A percentile compares a stretch with the other conserved stretches of the same genome.
Evolutionary conservation across 2,888 invertebrate species (phyloP).

Genomic region (Noctua janthina): DNA sequence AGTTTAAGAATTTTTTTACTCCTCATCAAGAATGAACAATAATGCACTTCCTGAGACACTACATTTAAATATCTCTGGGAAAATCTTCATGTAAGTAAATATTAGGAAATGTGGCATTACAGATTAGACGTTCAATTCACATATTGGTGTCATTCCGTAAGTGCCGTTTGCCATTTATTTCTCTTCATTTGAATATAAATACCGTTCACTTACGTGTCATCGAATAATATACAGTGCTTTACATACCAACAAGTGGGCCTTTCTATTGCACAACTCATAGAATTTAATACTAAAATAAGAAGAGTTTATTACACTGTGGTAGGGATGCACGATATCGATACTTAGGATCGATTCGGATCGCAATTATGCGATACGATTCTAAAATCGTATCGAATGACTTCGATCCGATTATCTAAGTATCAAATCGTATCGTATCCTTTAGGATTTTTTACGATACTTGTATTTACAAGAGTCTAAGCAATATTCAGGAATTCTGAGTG

Average conservation of each 20-base stretch:
- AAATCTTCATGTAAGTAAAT: neutral
- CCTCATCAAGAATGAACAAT: too few species aligned
- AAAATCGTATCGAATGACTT: neutral
- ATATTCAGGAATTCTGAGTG: neutral
- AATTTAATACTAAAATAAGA: conserved; percentile 23
- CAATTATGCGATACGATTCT: neutral
- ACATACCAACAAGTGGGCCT: conserved; percentile 17
- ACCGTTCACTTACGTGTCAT: conserved; percentile 28
- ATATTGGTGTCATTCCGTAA: conserved; percentile 16
- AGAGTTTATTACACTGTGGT: conserved; percentile 10
- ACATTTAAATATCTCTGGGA: neutral
- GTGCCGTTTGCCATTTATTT: neutral
- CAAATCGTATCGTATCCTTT: neutral
- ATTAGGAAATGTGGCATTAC: neutral
- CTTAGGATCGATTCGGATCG: neutral
- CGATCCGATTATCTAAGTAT: neutral
- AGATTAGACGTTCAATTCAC: neutral
- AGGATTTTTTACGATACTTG: neutral
- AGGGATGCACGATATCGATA: neutral
- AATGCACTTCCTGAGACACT: too few species aligned
- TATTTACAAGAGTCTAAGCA: neutral
- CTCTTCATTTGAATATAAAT: conserved; percentile 40
- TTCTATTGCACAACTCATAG: conserved; percentile 35
- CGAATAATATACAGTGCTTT: conserved; percentile 29
- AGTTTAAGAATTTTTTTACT: too few species aligned